Conservation (phyloP, 2,797 vertebrate genomes). For the Sciurus vulgaris region DNA sequence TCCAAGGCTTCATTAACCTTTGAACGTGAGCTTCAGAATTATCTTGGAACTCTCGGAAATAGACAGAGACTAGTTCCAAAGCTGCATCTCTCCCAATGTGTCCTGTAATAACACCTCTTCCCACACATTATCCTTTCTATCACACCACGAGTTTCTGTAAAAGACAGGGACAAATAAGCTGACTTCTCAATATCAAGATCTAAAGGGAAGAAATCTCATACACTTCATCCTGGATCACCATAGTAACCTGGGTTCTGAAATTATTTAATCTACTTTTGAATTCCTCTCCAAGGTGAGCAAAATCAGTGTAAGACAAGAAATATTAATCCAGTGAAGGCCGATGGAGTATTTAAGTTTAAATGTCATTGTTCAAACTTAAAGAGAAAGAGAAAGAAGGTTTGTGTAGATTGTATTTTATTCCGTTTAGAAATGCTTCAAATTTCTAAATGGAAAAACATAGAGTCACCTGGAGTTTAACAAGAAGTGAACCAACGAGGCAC, state of each 20-base stretch:
- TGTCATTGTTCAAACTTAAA: conserved; percentile 65
- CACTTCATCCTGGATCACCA: conserved; percentile 84
- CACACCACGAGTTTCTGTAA: conserved; percentile 75
- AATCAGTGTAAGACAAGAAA: conserved; percentile 86
- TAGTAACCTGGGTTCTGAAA: conserved; percentile 87
- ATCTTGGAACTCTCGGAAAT: background rate
- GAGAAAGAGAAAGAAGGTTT: conserved; percentile 1
- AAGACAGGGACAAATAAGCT: conserved; percentile 85
- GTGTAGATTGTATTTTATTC: conserved; percentile 35
- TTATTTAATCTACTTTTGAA: conserved; percentile 88
- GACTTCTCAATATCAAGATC: conserved; percentile 85
- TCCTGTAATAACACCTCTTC: conserved; percentile 73
- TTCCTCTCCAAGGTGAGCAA: conserved; percentile 85
- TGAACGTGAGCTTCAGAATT: background rate
- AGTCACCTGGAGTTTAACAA: conserved; percentile 26
- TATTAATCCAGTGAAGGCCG: conserved; percentile 72
- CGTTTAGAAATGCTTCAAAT: conserved; percentile 13
- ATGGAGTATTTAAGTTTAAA: conserved; percentile 78
- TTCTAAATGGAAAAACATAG: conserved; percentile 38
- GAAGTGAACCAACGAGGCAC: conserved; percentile 28
- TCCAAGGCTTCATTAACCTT: background rate
- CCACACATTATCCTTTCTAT: conserved; percentile 74
- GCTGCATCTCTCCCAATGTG: background rate
- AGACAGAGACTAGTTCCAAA: conserved; percentile 45
- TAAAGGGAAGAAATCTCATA: conserved; percentile 85